Base-by-base conservation (phyloP, 2,888 invertebrate species). In the Anorthoa munda region DNA sequence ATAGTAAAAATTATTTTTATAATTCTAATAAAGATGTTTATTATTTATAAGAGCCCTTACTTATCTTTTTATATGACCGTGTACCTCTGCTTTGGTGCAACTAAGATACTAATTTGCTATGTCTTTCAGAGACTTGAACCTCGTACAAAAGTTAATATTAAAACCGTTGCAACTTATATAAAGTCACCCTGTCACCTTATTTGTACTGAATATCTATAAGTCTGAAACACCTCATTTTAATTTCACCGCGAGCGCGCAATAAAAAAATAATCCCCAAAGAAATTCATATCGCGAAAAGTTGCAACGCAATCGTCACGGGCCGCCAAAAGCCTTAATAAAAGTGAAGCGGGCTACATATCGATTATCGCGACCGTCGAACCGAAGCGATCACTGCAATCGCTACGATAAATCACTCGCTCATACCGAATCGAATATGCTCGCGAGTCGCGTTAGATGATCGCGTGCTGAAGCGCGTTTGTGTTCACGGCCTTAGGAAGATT, bases 341-440 rank as follows among this genome's bases (percentile, higher is more conserved):
- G 90, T 90, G 93, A 90, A 88, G 87, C 86, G 82, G 79, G 87
- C 87, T 87, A 89, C 71, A 79, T 92, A 93, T 94, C 94, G 94
- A 95, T 95, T 95, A 95, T 91, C 90, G 88, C 86, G 86, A 88
- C 87, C 93, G 87, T 82, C 90, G 91, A 90, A 90, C 93, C 93
- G 94, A 90, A 89, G 90, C 93, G 91, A 89, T 93, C 89, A 89
- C 77, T 88, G 88, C 90, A 89, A 93, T 93, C 93, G 91, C 87
- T 82, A 83, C 90, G 91, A 93, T 95, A 94, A 95, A 95, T 95
- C 94, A 94, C 89, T 87, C 86, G 70, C 72, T 83, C 83, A 83
- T 84, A 84, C 85, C 86, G 86, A 90, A 88, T 89, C 88, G 91
- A 90, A 91, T 90, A 88, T 88, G 86, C 88, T 85, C 70, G 67